These are phyloP conservation scores for Agonum fuliginosum DNA, from an alignment of 2,888 invertebrate genomes.

Conservation along the genomic window DNA sequence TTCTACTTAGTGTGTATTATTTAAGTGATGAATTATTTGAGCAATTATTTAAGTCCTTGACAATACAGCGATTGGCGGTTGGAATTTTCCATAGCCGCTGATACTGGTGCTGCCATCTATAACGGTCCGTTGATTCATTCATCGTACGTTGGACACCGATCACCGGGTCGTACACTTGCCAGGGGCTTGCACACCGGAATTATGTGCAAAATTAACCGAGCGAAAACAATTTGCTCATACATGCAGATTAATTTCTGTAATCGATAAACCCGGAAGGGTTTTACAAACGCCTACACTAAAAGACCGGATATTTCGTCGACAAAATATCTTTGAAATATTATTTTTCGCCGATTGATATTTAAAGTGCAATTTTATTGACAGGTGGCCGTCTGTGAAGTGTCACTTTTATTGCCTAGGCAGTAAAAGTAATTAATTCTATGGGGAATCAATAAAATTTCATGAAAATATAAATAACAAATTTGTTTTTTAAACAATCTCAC, in stretches of 20 bases:
- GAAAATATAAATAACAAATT: no score
- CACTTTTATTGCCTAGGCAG: no score
- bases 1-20: slow-evolving; percentile 34
- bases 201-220: slow-evolving; percentile 19
- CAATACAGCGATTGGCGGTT: slow-evolving; percentile 1
- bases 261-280: slow-evolving; percentile 15
- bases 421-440: no score
- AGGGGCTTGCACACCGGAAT: neutral
- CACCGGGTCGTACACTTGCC: slow-evolving; percentile 2
- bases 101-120: slow-evolving; percentile 27
- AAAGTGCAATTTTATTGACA: no score
- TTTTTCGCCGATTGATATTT: no score
- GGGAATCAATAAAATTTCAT: no score
- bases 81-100: slow-evolving; percentile 39
- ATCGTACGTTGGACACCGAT: neutral
- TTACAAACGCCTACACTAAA: neutral
- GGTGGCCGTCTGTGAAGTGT: no score
- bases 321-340: no score
- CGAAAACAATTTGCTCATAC: slow-evolving; percentile 29
- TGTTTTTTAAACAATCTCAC: no score
- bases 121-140: no score
- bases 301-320: no score
- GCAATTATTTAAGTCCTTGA: slow-evolving; percentile 38
- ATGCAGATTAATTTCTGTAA: slow-evolving; percentile 30
- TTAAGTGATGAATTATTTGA: neutral